Base-by-base conservation (phyloP, 2,888 invertebrate genomes). In the Hipparchia semele region DNA sequence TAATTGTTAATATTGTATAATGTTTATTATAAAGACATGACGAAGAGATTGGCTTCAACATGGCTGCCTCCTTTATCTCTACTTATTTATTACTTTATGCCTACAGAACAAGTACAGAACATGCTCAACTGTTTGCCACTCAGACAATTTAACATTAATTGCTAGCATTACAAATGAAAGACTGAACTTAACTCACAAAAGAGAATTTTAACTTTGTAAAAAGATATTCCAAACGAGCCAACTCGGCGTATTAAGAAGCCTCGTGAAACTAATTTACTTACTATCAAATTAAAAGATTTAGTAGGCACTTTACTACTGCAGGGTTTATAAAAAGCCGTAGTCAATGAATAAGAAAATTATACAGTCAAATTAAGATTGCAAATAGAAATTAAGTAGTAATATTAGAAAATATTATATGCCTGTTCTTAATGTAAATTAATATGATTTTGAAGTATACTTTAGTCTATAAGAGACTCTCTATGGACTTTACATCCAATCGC, bases 341-440 rank as follows among this genome's bases (percentile, higher is more conserved):
- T 59, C 61, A 62, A 8, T 62, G 61, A 62, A 46, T n/a, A 62
- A 62, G 62, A 62, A 62, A 62, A 62, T n/a, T 49, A 46, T 62
- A 49, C 8, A 12, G 3, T 7, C 49, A 62, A 13, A 13, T 49
- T 49, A 46, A 62, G 46, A 62, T 46, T 46, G 46, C 13, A n/a
- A 62, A 62, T 23, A 23, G 23, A 23, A 23, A 23, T n/a, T n/a
- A n/a, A n/a, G 6, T 13, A 23, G 8, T 58, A 4, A 58, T 23
- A n/a, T n/a, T n/a, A n/a, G n/a, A n/a, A n/a, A n/a, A n/a, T n/a
- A n/a, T n/a, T n/a, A n/a, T n/a, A n/a, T n/a, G n/a, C n/a, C n/a
- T n/a, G n/a, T n/a, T n/a, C n/a, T n/a, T n/a, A n/a, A n/a, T n/a
- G n/a, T n/a, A n/a, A n/a, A n/a, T n/a, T n/a, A 23, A 39, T 39